Base-by-base conservation (phyloP, 2,113 vertebrate species). In the Alosa alosa region DNA sequence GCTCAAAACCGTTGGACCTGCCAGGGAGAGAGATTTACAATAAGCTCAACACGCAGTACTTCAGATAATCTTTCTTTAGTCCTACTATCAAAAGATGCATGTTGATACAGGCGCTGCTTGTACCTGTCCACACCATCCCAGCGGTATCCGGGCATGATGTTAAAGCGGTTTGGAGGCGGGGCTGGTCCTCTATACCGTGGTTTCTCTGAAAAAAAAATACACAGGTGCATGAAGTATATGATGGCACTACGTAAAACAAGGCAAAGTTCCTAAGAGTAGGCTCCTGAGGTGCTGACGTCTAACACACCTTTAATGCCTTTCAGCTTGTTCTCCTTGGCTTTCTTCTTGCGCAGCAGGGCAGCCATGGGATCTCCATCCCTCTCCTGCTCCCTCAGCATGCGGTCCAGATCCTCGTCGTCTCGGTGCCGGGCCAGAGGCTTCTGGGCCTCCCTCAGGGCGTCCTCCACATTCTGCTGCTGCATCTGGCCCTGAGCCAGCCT, bases 81-180 rank as follows among this genome's bases (percentile, higher is more conserved):
- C 22, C 4, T 6, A 60, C 2, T n/a, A 36, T 50, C 1, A 41
- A 39, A 11, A 55, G 18, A 55, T 36, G 47, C 18, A 47, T 39
- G 81, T 49, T 20, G 5, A 72, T 39, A 31, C 18, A 36, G 64
- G n/a, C 1, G 9, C 2, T 41, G 31, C 31, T 17, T 78, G 20
- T 93, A 99, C 98, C 98, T 97, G 94, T 99, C 96, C 81, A 97
- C 96, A 1, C 98, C 98, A 15, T 99, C 98, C 98, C 98, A 99
- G 87, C 97, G 98, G 88, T 98, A 96, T 1, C 98, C 98, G 0
- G 98, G 98, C 93, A 92, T 95, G 60, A 99, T 93, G 86, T 97
- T 97, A 60, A 98, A 99, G 13, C 98, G 95, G 92, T 99, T 99
- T 84, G 96, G 96, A 0, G 98, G 98, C 22, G 98, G 98, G 0